Evolutionary conservation across 2,113 vertebrate genomes (phyloP), one percentile per base, ranked within the genome.

Genomic region (Trachemys scripta): DNA sequence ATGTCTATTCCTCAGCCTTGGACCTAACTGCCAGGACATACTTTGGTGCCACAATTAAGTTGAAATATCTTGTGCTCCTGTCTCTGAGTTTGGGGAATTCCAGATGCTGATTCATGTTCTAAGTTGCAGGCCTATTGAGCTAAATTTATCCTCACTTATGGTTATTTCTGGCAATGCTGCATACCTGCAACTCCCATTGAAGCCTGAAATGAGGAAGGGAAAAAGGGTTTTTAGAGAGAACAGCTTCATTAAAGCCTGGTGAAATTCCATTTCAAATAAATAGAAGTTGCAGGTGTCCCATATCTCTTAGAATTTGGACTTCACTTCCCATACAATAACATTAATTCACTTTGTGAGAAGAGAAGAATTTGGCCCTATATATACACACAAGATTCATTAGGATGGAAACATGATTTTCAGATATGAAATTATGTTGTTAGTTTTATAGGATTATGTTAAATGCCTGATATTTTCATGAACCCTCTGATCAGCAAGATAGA

Each of bases 121-220:
- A 72, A 56, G 56, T 4, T 72, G 4, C 38, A 90, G 29, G 1
- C 0, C 0, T 89, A 38, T 6, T 54, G 29, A 82, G 47, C 49
- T 17, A 75, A 31, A 42, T 78, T 51, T 47, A 0, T n/a, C 7
- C 80, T 1, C 42, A 8, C 10, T 75, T 57, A 35, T 57, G 4
- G 27, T 1, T 3, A 45, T 62, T 59, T 88, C 31, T 38, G 6
- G 16, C 0, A 65, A 31, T 69, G 10, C 85, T n/a, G 31, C 62
- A 69, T n/a, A 69, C 17, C 16, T 69, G 42, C 11, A 78, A 31
- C 3, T 86, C 82, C 1, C 1, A 47, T 3, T 82, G 54, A 84
- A 69, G 1, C 5, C 62, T 79, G 3, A 16, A 42, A 2, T 35
- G 56, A 42, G 50, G 5, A 5, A 75, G 51, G 42, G 5, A 25